A percentile compares a stretch with the other conserved stretches of the same genome.
phyloP scores from a whole-genome alignment of 2,797 vertebrate genomes.

The Acipenser ruthenus region DNA sequence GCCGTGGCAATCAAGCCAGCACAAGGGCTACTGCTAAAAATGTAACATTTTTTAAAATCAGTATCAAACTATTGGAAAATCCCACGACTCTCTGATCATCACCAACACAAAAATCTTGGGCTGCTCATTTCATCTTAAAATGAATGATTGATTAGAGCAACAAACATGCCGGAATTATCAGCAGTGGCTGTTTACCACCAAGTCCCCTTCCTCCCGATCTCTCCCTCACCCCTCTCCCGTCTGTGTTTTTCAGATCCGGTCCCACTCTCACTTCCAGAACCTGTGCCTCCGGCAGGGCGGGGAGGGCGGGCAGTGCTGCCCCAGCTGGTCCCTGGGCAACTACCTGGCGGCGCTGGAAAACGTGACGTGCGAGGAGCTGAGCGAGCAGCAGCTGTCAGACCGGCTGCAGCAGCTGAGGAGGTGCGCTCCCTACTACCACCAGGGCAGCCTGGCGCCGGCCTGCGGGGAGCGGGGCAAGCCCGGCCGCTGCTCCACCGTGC shows the following conservation, averaged over 20 bases:
- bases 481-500: constrained; percentile 71
- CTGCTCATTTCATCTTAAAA: too few species aligned
- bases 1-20: too few species aligned
- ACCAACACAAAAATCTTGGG: too few species aligned
- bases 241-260: constrained; percentile 77
- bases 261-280: constrained; percentile 75
- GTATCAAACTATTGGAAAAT: too few species aligned
- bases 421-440: constrained; percentile 86
- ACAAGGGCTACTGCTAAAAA: too few species aligned
- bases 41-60: too few species aligned
- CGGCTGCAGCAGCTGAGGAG: constrained; percentile 55
- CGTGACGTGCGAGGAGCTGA: constrained; percentile 65
- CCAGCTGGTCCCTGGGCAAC: constrained; percentile 96
- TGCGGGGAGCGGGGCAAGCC: constrained; percentile 67
- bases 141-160: too few species aligned
- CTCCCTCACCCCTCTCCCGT: neutral
- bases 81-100: too few species aligned
- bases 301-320: constrained; percentile 70
- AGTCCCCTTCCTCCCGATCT: neutral
- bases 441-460: constrained; percentile 66
- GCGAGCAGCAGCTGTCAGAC: constrained; percentile 52
- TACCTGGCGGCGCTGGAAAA: constrained; percentile 88
- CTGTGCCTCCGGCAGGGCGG: constrained; percentile 69
- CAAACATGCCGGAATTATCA: too few species aligned
- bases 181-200: neutral